These are phyloP conservation scores for Nansenia antarctica DNA, from an alignment of 2,113 vertebrate species.

Conservation along the genomic window DNA sequence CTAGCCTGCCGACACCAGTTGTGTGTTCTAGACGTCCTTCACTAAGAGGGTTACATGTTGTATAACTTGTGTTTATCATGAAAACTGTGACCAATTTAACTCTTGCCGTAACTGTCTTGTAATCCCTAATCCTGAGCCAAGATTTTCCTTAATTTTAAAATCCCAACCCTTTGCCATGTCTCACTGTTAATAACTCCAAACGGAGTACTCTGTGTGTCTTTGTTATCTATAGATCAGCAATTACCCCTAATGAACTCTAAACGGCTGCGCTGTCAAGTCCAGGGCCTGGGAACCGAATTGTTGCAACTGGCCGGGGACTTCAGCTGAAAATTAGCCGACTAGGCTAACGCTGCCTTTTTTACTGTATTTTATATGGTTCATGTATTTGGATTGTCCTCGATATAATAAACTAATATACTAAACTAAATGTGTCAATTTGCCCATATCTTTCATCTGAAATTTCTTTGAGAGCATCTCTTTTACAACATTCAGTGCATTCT, in stretches of 20 bases:
- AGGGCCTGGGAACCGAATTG: not conserved
- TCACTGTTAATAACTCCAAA: not conserved
- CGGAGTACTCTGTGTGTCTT: not conserved
- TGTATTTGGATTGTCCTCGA: no score
- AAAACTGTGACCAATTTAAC: slow-evolving; percentile 21
- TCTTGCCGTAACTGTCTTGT: slow-evolving; percentile 1
- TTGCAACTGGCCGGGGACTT: no score
- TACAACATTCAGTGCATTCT: no score
- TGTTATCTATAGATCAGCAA: slow-evolving; percentile 1
- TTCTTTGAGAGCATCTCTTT: no score
- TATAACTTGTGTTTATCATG: slow-evolving; percentile 34
- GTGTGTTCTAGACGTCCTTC: not conserved
- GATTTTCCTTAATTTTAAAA: slow-evolving; percentile 19
- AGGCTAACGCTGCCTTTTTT: no score
- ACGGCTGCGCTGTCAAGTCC: not conserved
- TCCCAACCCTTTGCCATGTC: not conserved
- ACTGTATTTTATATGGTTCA: no score
- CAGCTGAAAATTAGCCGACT: no score
- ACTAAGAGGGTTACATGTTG: slow-evolving; percentile 44
- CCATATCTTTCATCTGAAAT: no score
- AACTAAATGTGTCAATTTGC: no score
- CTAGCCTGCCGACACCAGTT: not conserved
- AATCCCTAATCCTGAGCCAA: slow-evolving; percentile 19
- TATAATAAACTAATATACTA: no score
- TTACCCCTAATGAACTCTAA: not conserved